Evolutionary conservation across 2,888 invertebrate genomes (phyloP), one percentile per base, ranked within the genome.

Genomic region (Eupithecia centaureata): DNA sequence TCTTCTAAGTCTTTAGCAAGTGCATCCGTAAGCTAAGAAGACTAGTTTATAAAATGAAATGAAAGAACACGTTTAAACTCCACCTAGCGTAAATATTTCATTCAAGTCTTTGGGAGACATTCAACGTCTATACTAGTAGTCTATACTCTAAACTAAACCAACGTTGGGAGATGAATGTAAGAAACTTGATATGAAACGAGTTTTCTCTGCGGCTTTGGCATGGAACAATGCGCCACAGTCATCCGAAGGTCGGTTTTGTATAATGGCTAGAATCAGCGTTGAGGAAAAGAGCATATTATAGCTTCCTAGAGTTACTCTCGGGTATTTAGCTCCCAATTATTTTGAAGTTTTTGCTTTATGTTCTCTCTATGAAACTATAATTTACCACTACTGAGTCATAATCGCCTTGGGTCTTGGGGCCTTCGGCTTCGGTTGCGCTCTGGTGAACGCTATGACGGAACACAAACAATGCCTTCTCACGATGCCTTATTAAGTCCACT

Each of bases 391-490:
- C 71, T 84, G 84, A 86, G 78, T 86, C 85, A 86, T 76, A 77
- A 70, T 60, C 71, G 74, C 71, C 76, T 77, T 77, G 79, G 77
- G 75, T 76, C 75, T 79, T 73, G 78, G 82, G 86, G 81, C 81
- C 83, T 82, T 80, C 72, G 73, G 87, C 83, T 82, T 80, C 72
- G 73, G 87, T 87, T 79, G 74, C 87, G 89, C 86, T 89, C 86
- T 82, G 84, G 72, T 86, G 88, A 82, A 67, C 81, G 73, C 80
- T 78, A 79, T 79, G 85, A 82, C 84, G 85, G 85, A 84, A 83
- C 79, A 80, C 77, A 83, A 84, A 89, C 87, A 89, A 89, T 86
- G 82, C 80, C 84, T 85, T 85, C 88, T 86, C 85, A 87, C 85
- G 82, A 79, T 79, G 74, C 63, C 63, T 68, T 60, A 66, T 63